Base-by-base conservation (phyloP, 2,113 vertebrate species). In the Petrocephalus microphthalmus region DNA sequence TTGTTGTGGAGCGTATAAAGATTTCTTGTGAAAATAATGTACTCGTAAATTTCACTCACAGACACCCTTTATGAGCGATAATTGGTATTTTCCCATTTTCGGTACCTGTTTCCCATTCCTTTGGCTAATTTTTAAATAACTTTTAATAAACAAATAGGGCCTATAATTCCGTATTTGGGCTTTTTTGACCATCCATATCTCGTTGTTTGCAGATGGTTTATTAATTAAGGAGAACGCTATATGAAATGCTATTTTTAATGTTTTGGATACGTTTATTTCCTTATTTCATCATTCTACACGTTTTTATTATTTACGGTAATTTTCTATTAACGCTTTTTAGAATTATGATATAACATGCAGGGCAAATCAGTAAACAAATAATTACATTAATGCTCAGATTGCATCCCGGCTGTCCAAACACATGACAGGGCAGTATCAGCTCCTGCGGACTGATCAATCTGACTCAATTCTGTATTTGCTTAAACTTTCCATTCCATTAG, bases 401-500 rank as follows among this genome's bases (percentile, higher is more conserved):
- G 33, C 71, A 78, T 78, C 71, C 15, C 13, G 17, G 71, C 52
- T 17, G 33, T 42, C 15, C 29, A 42, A 29, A 42, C 1, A 78
- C 29, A 17, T 4, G 29, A 13, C 0, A 33, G 11, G 33, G 22
- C 37, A 49, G 20, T 49, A 19, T 45, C 47, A n/a, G 81, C 45
- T 45, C 1, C 10, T 49, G 45, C 10, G 49, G n/a, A 49, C 81
- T 83, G 47, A 45, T 83, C 20, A 83, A 47, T 49, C 42, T 11
- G 19, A 11, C 51, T 85, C 51, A 85, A 37, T 37, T 25, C 1
- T n/a, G 22, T 4, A 85, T 20, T 54, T 33, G 84, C 17, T 86
- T 42, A 86, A 86, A 57, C 85, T 86, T 60, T 86, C 45, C 53
- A 86, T 60, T 85, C 29, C 49, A 49, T 64, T 33, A 60, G 33